phyloP scores from a whole-genome alignment of 2,888 invertebrate genomes.

The Tuta absoluta region DNA sequence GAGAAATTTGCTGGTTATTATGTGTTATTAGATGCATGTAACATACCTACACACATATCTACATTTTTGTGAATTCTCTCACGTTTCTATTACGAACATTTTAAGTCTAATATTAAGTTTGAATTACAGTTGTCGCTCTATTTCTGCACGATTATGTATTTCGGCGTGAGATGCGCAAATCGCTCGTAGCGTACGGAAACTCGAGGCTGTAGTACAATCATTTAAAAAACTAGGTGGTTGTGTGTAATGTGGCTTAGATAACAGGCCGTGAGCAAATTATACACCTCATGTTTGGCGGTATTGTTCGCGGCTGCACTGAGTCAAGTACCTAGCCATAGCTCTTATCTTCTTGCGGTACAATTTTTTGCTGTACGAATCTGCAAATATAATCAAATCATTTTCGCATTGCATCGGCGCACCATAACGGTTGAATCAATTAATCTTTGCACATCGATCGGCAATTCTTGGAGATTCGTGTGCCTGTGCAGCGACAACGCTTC shows the following conservation, averaged over 20 bases:
- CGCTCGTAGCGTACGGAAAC: slow-evolving; percentile 48
- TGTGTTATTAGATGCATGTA: slow-evolving; percentile 43
- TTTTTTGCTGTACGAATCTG: slow-evolving; percentile 60
- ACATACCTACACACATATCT: slow-evolving; percentile 33
- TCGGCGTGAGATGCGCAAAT: slow-evolving; percentile 46
- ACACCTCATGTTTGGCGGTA: slow-evolving; percentile 62
- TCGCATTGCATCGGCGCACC: slow-evolving; percentile 71
- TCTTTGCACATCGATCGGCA: slow-evolving; percentile 72
- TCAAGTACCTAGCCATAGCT: slow-evolving; percentile 46
- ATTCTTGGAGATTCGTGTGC: slow-evolving; percentile 54
- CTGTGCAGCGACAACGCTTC: slow-evolving; percentile 14
- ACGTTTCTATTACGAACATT: slow-evolving; percentile 42
- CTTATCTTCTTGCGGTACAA: slow-evolving; percentile 53
- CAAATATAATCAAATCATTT: slow-evolving; percentile 75
- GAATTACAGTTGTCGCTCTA: slow-evolving; percentile 37
- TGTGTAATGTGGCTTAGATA: slow-evolving; percentile 68
- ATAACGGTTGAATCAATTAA: slow-evolving; percentile 78
- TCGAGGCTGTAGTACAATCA: slow-evolving; percentile 51
- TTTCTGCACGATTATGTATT: slow-evolving; percentile 43
- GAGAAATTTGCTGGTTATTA: slow-evolving; percentile 47
- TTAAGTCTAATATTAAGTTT: slow-evolving; percentile 20
- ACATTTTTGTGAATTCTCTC: slow-evolving; percentile 42
- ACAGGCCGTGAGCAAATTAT: slow-evolving; percentile 65
- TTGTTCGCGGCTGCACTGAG: slow-evolving; percentile 57
- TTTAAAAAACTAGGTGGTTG: slow-evolving; percentile 55